Percentiles rank a stretch among this genome's conserved stretches.
These are phyloP conservation scores for Parotia lawesii DNA, from an alignment of 2,113 vertebrate genomes.

Conservation along the genomic window DNA sequence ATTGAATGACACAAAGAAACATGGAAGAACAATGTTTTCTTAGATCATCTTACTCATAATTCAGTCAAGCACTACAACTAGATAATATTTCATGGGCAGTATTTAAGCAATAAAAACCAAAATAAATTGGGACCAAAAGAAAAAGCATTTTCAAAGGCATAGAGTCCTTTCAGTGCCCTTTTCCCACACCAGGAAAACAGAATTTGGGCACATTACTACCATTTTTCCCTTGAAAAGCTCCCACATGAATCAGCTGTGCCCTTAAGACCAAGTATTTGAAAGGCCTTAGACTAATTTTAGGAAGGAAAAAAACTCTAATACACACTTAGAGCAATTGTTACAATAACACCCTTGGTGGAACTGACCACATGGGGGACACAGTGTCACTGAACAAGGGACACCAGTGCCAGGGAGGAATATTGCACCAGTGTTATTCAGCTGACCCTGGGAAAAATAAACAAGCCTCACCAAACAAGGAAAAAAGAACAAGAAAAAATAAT, in stretches of 20 bases:
- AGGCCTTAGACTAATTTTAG: neutral
- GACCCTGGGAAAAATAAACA: neutral
- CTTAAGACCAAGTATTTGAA: neutral
- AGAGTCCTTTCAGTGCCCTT: neutral
- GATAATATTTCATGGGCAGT: neutral
- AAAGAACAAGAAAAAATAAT: neutral
- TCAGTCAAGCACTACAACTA: neutral
- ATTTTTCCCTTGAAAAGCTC: neutral
- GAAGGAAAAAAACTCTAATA: neutral
- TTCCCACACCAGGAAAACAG: neutral
- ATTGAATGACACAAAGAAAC: neutral
- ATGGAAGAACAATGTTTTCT: neutral
- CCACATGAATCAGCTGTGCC: neutral
- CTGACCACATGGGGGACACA: neutral
- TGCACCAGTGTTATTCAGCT: neutral
- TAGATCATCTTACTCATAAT: neutral
- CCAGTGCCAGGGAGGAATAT: neutral
- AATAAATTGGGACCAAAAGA: neutral
- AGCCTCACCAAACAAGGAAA: neutral
- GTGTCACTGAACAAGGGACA: neutral
- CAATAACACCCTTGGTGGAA: neutral
- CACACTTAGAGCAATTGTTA: neutral
- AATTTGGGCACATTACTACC: neutral
- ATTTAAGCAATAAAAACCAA: neutral
- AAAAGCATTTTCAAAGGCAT: neutral